A percentile compares a stretch with the other conserved stretches of the same genome.
phyloP scores from a whole-genome alignment of 2,797 vertebrate genomes.

The Varecia variegata region DNA sequence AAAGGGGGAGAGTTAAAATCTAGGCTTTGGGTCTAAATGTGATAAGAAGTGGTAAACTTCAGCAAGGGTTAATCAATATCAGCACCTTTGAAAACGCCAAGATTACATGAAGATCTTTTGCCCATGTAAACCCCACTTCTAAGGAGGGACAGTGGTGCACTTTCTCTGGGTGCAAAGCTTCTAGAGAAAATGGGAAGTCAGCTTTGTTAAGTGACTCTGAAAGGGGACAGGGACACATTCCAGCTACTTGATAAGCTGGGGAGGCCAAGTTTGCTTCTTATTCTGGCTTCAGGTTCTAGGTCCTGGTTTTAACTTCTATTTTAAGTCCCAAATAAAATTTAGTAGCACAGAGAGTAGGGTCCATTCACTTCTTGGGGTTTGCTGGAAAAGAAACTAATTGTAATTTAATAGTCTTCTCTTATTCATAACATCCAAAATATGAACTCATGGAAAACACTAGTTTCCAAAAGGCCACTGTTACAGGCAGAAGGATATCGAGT shows the following conservation, averaged over 20 bases:
- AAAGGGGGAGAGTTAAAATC: not conserved
- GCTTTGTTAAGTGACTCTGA: not conserved
- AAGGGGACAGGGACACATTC: not conserved
- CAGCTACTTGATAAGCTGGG: not conserved
- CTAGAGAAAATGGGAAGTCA: not conserved
- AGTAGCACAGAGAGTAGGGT: not conserved
- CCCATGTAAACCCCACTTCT: not conserved
- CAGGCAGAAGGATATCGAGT: not conserved
- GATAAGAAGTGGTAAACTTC: not conserved
- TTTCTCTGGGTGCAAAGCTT: not conserved
- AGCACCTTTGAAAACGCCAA: not conserved
- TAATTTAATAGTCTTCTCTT: not conserved
- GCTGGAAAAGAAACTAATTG: not conserved
- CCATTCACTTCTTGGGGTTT: not conserved
- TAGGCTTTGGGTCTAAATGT: not conserved
- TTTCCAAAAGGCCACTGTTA: not conserved
- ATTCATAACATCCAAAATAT: not conserved
- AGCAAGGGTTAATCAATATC: not conserved
- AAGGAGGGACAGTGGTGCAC: fast-evolving
- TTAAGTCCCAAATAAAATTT: not conserved
- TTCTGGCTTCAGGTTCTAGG: not conserved
- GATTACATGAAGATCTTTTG: not conserved
- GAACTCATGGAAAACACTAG: not conserved
- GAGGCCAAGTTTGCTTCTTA: not conserved
- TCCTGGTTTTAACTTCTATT: not conserved